Base-by-base conservation (phyloP, 2,113 vertebrate species). In the Galeopterus variegatus region DNA sequence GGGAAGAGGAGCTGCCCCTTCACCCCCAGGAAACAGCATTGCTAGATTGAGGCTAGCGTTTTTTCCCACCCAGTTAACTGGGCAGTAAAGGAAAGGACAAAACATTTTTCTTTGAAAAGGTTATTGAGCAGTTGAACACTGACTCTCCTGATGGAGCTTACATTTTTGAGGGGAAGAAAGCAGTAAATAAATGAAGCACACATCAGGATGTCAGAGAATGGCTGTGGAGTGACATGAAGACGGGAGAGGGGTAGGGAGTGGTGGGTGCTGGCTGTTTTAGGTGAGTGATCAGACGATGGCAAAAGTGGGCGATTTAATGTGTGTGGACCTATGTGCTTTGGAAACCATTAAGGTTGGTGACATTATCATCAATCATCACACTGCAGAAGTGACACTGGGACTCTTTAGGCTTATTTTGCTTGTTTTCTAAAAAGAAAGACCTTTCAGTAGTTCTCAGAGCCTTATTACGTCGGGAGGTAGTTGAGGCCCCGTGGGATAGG, bases 291-390 rank as follows among this genome's bases (percentile, higher is more conserved):
- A 56, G 67, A 48, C 6, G 73, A 7, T 7, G 18, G 41, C 19
- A 58, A 23, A 24, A 10, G 48, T 1, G 36, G 18, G 13, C 0
- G 8, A 3, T 14, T 12, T 2, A 10, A 1, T 24, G 17, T 14
- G 1, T 45, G 5, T 3, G 1, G 31, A 64, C 60, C 58, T 4
- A 3, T 3, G 52, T 50, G 65, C 41, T 69, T 60, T 18, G 70
- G 45, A 6, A 24, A 76, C n/a, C 9, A 6, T 19, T 5, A 17
- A 36, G 50, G 3, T 45, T 11, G 4, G 12, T 56, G 24, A 5
- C 23, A 4, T 11, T 7, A 0, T n/a, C 26, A 12, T 62, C 45
- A 1, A 0, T 0, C 2, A 0, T 6, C 14, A 0, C 8, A 3
- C n/a, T 21, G 48, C 19, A 7, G 3, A 33, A n/a, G 26, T 18